A percentile compares a stretch with the other conserved stretches of the same genome.
phyloP scores from a whole-genome alignment of 2,797 vertebrate genomes.

The Apogon talboti region DNA sequence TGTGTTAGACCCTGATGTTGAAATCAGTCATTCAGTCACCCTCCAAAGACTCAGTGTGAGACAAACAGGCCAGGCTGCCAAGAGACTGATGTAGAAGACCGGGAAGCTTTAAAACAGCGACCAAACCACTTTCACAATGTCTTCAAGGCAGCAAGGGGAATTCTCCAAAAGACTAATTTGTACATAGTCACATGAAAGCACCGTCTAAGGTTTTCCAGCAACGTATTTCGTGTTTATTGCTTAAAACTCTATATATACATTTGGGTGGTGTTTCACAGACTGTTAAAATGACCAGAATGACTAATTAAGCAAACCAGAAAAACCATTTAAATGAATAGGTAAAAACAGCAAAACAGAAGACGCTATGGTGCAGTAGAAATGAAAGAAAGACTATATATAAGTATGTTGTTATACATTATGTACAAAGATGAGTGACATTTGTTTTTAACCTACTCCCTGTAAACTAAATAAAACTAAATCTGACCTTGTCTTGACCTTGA shows the following conservation, averaged over 20 bases:
- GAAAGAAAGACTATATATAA: no score
- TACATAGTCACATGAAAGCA: conserved; percentile 65
- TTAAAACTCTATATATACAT: conserved; percentile 19
- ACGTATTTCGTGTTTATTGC: conserved; percentile 58
- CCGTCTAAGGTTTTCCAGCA: conserved; percentile 59
- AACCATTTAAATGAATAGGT: conserved; percentile 16
- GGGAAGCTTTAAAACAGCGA: conserved; percentile 70
- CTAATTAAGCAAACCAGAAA: conserved; percentile 41
- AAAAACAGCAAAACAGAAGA: not conserved
- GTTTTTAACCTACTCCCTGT: no score
- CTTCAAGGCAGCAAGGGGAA: conserved; percentile 63
- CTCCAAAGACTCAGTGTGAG: conserved; percentile 57
- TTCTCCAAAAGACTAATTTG: conserved; percentile 62
- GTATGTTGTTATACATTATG: no score
- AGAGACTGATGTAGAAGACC: conserved; percentile 62
- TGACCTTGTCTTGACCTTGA: conserved; percentile 18
- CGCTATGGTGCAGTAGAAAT: no score
- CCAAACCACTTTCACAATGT: conserved; percentile 67
- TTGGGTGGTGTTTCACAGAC: conserved; percentile 37
- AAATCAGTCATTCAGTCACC: conserved; percentile 55
- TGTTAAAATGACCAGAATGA: conserved; percentile 56
- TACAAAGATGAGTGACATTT: no score
- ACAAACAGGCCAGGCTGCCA: conserved; percentile 67
- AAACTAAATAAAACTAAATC: not conserved
- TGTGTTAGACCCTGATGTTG: conserved; percentile 29